Conservation (phyloP, 1,140 invertebrate genomes). For the Lasaia peninsularis region DNA sequence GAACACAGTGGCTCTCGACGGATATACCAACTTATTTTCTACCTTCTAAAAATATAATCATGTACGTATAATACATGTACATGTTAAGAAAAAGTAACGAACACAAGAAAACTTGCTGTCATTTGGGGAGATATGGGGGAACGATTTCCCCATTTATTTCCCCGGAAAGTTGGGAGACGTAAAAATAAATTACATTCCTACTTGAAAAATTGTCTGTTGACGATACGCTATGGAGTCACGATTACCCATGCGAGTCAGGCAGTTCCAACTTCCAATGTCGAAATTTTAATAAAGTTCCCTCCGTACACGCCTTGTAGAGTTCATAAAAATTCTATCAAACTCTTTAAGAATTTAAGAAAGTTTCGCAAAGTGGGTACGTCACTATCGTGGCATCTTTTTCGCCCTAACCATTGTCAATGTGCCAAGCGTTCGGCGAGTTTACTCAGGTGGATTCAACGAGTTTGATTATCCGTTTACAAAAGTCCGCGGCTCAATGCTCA, state of each 20-base stretch:
- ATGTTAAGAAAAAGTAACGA: no score
- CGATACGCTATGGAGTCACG: slow-evolving; percentile 20
- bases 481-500: slow-evolving; percentile 62
- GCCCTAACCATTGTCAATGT: slow-evolving; percentile 33
- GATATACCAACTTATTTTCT: no score
- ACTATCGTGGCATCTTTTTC: slow-evolving; percentile 39
- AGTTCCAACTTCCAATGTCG: slow-evolving; percentile 28
- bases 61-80: no score
- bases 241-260: slow-evolving; percentile 38
- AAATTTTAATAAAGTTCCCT: slow-evolving; percentile 37
- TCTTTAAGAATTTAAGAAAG: slow-evolving; percentile 35
- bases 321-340: slow-evolving; percentile 56
- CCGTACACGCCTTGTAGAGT: slow-evolving; percentile 30
- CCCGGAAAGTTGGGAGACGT: neutral
- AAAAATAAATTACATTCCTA: neutral
- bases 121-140: no score
- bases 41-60: no score
- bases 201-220: slow-evolving; percentile 1
- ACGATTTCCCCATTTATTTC: neutral
- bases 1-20: no score
- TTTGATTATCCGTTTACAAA: slow-evolving; percentile 71
- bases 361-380: slow-evolving; percentile 38
- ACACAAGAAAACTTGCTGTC: no score
- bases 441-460: slow-evolving; percentile 58
- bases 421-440: slow-evolving; percentile 42